A percentile compares a stretch with the other conserved stretches of the same genome.
phyloP scores from a whole-genome alignment of 2,888 invertebrate species.

The Trissoscelio sp. region DNA sequence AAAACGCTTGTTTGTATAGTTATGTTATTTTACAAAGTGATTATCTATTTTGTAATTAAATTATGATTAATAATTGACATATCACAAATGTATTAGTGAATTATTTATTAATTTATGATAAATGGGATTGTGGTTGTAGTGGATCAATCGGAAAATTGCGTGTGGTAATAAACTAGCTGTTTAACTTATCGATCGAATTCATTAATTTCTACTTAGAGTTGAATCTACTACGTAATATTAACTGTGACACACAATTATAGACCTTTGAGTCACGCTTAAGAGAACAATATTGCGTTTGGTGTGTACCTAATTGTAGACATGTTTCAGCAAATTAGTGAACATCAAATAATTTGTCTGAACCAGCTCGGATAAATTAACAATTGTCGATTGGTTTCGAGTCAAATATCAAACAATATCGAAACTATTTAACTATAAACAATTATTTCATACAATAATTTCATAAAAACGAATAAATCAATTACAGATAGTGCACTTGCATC shows the following conservation, averaged over 20 bases:
- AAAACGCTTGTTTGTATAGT: no score
- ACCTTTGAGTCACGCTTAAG: constrained; percentile 36
- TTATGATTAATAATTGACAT: no score
- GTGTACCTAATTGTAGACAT: constrained; percentile 24
- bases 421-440: no score
- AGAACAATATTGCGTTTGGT: constrained; percentile 23
- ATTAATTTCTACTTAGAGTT: constrained; percentile 31
- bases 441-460: no score
- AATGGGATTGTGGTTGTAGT: background rate
- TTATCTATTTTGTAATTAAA: background rate
- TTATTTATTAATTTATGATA: background rate
- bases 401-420: no score
- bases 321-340: constrained; percentile 18
- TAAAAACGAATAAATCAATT: no score
- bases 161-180: background rate
- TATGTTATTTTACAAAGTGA: no score
- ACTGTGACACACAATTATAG: constrained; percentile 34
- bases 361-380: background rate
- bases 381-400: no score
- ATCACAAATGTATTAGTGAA: no score
- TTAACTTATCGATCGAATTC: constrained; percentile 20
- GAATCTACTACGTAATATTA: constrained; percentile 39
- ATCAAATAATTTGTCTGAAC: constrained; percentile 7
- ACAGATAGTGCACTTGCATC: no score
- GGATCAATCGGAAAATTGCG: background rate